Evolutionary conservation across 2,797 vertebrate species (phyloP).

Genomic region (Eulemur mongoz): DNA sequence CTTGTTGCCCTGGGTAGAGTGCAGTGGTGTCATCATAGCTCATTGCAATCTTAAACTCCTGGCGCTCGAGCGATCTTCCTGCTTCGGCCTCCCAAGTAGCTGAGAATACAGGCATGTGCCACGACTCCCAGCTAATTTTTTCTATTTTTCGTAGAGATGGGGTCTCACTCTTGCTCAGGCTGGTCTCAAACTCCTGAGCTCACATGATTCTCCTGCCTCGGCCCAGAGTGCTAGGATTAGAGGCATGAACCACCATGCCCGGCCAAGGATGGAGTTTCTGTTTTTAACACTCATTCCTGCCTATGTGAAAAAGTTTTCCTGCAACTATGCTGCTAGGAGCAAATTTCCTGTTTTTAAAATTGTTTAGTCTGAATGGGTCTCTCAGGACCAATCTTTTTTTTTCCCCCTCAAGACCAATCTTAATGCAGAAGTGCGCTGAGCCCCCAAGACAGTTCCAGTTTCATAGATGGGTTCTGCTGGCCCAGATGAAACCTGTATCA

Average conservation of each 20-base stretch:
- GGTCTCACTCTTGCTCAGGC: too few species aligned
- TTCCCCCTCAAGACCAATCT: neutral
- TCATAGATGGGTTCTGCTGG: neutral
- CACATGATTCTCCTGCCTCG: too few species aligned
- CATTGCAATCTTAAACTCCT: neutral
- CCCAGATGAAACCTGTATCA: neutral
- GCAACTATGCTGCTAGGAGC: slow-evolving; percentile 20
- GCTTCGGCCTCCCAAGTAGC: neutral
- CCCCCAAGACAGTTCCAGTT: neutral
- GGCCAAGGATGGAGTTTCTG: neutral
- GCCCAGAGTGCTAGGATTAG: too few species aligned
- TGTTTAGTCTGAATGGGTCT: slow-evolving; percentile 59
- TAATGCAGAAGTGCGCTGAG: neutral
- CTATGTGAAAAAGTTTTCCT: slow-evolving; percentile 34
- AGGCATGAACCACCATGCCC: too few species aligned
- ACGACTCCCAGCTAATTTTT: neutral
- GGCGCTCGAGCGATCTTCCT: neutral
- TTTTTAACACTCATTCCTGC: slow-evolving; percentile 56
- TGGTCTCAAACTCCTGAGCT: too few species aligned
- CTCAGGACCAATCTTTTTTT: neutral
- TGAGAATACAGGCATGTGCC: neutral
- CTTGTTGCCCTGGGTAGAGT: neutral
- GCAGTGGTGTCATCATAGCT: neutral
- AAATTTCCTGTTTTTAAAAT: slow-evolving; percentile 68
- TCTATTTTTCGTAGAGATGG: neutral